phyloP scores from a whole-genome alignment of 2,113 vertebrate genomes.

The Delphinapterus leucas region DNA sequence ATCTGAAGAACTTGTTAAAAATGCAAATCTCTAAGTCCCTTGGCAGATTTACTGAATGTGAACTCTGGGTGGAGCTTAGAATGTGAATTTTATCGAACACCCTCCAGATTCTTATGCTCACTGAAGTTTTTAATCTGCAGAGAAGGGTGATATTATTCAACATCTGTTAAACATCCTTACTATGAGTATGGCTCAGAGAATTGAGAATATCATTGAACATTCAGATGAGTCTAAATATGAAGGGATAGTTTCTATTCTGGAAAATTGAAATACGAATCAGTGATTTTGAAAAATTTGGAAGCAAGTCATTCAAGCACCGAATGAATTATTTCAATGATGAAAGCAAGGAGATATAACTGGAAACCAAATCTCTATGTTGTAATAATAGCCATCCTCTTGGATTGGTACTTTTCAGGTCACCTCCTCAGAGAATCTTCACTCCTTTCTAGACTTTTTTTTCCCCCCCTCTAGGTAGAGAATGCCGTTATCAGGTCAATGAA shows the following conservation, averaged over 20 bases:
- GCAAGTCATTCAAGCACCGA: neutral
- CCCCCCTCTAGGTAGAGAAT: neutral
- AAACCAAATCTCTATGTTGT: neutral
- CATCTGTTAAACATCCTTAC: neutral
- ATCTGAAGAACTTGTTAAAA: neutral
- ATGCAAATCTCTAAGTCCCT: neutral
- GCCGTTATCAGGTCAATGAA: neutral
- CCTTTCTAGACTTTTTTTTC: neutral
- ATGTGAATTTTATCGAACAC: neutral
- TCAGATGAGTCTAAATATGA: neutral
- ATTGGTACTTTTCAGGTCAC: neutral
- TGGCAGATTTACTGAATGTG: neutral
- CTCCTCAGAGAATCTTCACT: neutral
- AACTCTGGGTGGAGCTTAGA: neutral
- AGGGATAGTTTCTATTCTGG: neutral
- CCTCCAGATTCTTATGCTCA: neutral
- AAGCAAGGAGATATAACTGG: neutral
- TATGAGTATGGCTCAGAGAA: neutral
- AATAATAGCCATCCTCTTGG: neutral
- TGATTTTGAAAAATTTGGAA: neutral
- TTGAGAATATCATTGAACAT: neutral
- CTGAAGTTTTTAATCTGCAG: neutral
- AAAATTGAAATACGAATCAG: neutral
- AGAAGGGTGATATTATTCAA: neutral
- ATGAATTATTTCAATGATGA: neutral